phyloP scores from a whole-genome alignment of 2,113 vertebrate genomes.

The Lagopus leucura region DNA sequence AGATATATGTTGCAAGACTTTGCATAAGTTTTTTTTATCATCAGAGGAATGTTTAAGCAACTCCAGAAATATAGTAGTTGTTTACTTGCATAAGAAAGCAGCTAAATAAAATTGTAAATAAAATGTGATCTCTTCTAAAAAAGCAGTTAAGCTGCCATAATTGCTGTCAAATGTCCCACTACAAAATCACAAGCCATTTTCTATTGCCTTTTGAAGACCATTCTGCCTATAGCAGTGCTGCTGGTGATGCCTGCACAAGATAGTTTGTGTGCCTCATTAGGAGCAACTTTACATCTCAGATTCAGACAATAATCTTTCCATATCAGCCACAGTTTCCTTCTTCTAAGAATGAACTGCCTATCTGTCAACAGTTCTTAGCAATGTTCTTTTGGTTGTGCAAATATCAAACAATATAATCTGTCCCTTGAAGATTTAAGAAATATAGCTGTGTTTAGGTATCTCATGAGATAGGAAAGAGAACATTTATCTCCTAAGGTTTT shows the following conservation, averaged over 20 bases:
- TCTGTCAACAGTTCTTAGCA: background rate
- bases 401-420: background rate
- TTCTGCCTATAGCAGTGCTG: conserved; percentile 1
- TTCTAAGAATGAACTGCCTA: background rate
- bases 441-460: background rate
- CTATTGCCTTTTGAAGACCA: conserved; percentile 12
- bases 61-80: background rate
- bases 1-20: background rate
- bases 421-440: background rate
- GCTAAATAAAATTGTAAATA: conserved; percentile 34
- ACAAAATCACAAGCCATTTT: background rate
- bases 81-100: conserved; percentile 5
- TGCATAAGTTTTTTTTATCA: background rate
- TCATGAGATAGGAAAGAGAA: background rate
- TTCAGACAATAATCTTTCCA: conserved; percentile 19
- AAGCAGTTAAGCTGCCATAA: conserved; percentile 33
- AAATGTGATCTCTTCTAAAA: conserved; percentile 15
- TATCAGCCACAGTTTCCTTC: background rate
- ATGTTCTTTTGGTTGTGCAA: background rate
- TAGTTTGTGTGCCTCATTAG: conserved; percentile 21
- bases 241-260: background rate
- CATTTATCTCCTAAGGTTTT: background rate
- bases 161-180: conserved; percentile 39
- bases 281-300: background rate
- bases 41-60: background rate